Evolutionary conservation across 1,140 invertebrate species (phyloP).

Genomic region (Steinernema feltiae): DNA sequence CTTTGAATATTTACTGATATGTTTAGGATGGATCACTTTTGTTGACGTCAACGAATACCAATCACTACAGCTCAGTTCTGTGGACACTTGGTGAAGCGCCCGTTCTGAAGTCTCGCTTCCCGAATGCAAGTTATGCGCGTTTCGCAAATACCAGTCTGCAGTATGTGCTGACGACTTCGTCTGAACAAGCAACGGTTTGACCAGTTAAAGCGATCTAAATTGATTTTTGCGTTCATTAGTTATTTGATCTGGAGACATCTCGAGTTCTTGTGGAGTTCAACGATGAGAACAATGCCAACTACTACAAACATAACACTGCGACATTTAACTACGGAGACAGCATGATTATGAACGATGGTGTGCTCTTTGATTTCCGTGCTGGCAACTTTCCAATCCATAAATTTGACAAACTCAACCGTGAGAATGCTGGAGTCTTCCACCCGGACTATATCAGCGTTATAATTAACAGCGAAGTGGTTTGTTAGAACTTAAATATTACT

Average conservation of each 20-base stretch:
- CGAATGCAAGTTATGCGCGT: conserved; percentile 80
- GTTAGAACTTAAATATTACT: not conserved
- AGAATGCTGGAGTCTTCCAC: not conserved
- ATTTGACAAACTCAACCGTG: not conserved
- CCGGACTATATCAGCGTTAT: not conserved
- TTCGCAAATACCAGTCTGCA: conserved; percentile 81
- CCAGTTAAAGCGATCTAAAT: conserved; percentile 15
- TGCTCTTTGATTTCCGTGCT: conserved; percentile 84
- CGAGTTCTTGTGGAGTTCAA: conserved; percentile 69
- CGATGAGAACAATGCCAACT: conserved; percentile 67
- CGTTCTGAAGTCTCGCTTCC: conserved; percentile 68
- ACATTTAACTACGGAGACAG: conserved; percentile 89
- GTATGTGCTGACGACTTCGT: conserved; percentile 67
- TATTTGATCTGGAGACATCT: conserved; percentile 83
- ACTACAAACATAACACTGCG: conserved; percentile 87
- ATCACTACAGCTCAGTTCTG: conserved; percentile 73
- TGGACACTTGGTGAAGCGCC: conserved; percentile 74
- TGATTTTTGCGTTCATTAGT: conserved; percentile 61
- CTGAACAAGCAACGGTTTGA: conserved; percentile 19
- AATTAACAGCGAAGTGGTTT: not conserved
- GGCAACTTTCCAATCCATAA: conserved; percentile 42
- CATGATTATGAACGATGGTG: conserved; percentile 85
- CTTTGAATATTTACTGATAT: conserved; percentile 32
- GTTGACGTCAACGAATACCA: conserved; percentile 77
- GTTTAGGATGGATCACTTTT: conserved; percentile 70